These are phyloP conservation scores for Pogoniulus pusillus DNA, from an alignment of 2,797 vertebrate species.

Conservation along the genomic window DNA sequence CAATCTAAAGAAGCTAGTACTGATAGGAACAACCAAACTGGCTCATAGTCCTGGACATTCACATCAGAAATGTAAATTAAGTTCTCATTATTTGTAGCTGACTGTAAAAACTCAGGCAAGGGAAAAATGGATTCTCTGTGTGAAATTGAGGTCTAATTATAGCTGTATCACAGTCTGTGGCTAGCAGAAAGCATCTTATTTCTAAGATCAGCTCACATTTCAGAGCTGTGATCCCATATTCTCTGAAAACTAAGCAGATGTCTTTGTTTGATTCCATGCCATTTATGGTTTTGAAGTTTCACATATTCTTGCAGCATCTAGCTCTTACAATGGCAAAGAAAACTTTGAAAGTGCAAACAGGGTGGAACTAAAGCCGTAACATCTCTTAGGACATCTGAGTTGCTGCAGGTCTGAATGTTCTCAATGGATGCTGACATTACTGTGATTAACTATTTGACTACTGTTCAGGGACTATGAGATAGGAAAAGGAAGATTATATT, in stretches of 20 bases:
- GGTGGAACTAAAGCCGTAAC: background rate
- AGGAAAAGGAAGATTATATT: background rate
- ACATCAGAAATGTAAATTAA: constrained; percentile 39
- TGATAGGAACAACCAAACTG: background rate
- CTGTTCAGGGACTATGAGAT: background rate
- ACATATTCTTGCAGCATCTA: constrained; percentile 19
- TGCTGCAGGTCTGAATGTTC: background rate
- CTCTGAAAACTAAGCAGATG: constrained; percentile 49
- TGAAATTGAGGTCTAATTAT: constrained; percentile 41
- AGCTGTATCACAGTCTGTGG: constrained; percentile 6
- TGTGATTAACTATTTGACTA: background rate
- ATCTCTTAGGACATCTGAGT: constrained; percentile 33
- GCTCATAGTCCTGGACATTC: background rate
- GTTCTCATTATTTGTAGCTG: constrained; percentile 22
- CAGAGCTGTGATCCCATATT: constrained; percentile 47
- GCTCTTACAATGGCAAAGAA: background rate
- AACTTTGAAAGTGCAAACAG: background rate
- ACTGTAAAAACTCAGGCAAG: background rate
- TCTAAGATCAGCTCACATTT: constrained; percentile 47
- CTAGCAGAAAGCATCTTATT: constrained; percentile 31
- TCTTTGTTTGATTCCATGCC: constrained; percentile 24
- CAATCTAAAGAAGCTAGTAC: background rate
- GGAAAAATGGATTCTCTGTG: constrained; percentile 35
- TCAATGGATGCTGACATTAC: background rate
- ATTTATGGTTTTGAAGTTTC: constrained; percentile 36